Conservation (phyloP, 1,140 invertebrate species). For the Drosophila tsacasi region DNA sequence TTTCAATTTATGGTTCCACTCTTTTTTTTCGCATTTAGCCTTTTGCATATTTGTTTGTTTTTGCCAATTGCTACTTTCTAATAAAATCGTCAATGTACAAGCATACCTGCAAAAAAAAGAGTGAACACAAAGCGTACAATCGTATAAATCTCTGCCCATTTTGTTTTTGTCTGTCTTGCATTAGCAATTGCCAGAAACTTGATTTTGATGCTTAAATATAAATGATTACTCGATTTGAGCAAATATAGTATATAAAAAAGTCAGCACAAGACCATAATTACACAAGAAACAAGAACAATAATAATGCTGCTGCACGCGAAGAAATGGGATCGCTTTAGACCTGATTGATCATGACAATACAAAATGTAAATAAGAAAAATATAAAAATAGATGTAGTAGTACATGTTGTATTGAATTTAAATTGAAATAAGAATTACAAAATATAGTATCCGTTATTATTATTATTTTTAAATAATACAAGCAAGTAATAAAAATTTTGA, state of each 20-base stretch:
- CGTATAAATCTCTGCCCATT: conserved; percentile 63
- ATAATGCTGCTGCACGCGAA: conserved; percentile 19
- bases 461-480: too few relatives aligned
- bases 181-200: conserved; percentile 75
- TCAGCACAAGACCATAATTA: conserved; percentile 26
- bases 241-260: conserved; percentile 33
- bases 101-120: conserved; percentile 10
- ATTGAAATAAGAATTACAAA: too few relatives aligned
- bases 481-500: too few relatives aligned
- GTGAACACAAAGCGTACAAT: conserved; percentile 18
- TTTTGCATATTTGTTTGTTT: conserved; percentile 51
- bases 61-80: conserved; percentile 53
- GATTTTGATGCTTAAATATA: conserved; percentile 78
- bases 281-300: conserved; percentile 30
- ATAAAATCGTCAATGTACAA: conserved; percentile 44
- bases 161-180: conserved; percentile 55
- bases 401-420: too few relatives aligned
- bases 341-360: too few relatives aligned
- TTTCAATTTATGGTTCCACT: conserved; percentile 51
- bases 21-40: conserved; percentile 20
- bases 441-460: too few relatives aligned
- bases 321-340: neutral
- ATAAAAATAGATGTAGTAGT: too few relatives aligned
- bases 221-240: conserved; percentile 68
- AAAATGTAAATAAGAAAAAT: too few relatives aligned